Base-by-base conservation (phyloP, 2,797 vertebrate genomes). In the Galago senegalensis region DNA sequence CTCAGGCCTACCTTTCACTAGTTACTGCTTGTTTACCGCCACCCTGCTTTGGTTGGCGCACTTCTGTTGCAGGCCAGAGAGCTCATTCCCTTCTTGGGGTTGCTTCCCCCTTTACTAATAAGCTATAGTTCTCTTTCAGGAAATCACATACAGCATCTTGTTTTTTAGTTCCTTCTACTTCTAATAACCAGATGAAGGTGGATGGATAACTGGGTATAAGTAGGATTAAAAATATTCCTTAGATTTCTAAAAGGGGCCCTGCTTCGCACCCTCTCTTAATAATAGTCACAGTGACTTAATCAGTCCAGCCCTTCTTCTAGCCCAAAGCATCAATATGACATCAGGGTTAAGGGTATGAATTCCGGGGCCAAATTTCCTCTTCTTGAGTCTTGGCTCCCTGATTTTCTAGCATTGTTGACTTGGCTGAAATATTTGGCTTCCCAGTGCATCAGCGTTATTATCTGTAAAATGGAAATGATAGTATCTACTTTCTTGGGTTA, bases 211-310 rank as follows among this genome's bases (percentile, higher is more conserved):
- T 81, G 23, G 11, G 1, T 88, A 43, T 61, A 84, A 79, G 16
- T 83, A 86, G 37, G 63, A 89, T 43, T 82, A 67, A 61, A 92
- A 89, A 82, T 34, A 79, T 92, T 82, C 27, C 12, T 81, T 81
- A 77, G 46, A n/a, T 69, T 49, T 86, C 34, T 27, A 56, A 77
- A 27, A n/a, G 79, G 73, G 37, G 34, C 4, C 21, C 58, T 77
- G 10, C 17, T 87, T 81, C 27, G 60, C 69, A 5, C 25, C 17
- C 9, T 77, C 34, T 93, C 60, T 49, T 80, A 91, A 20, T 63
- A 79, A 89, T 12, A 73, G 43, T 56, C 53, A 63, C n/a, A 79
- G 73, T 17, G 56, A 53, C 31, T 81, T 34, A 43, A 81, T 89
- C 29, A 69, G 13, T 67, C 85, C 29, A 79, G n/a, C 21, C 37